These are phyloP conservation scores for Plestiodon gilberti DNA, from an alignment of 2,113 vertebrate species.

Conservation along the genomic window DNA sequence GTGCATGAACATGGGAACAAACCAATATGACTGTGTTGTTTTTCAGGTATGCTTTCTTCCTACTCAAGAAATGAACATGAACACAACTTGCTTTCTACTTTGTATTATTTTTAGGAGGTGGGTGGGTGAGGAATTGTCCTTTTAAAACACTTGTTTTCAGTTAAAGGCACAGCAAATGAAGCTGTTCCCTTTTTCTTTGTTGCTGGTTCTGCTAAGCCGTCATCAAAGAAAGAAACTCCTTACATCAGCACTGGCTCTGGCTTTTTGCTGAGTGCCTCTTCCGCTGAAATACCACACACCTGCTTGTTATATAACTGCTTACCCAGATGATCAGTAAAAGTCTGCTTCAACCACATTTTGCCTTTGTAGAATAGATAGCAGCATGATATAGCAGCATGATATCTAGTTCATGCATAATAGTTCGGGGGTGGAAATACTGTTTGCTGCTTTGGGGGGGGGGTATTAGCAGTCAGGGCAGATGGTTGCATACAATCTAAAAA, in stretches of 20 bases:
- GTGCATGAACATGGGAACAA: background rate
- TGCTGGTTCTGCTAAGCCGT: fast-evolving
- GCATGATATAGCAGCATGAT: background rate
- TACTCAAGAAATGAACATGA: background rate
- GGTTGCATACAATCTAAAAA: background rate
- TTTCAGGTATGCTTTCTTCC: background rate
- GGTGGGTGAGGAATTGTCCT: background rate
- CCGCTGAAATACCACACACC: background rate
- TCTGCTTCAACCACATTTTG: background rate
- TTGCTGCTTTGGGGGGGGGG: background rate
- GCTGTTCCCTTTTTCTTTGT: background rate
- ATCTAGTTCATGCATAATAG: background rate
- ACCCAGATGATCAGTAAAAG: background rate
- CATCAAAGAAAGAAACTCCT: constrained; percentile 31
- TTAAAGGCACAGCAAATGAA: background rate
- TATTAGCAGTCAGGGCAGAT: background rate
- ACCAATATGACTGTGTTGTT: background rate
- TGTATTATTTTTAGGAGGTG: fast-evolving
- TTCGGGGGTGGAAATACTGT: background rate
- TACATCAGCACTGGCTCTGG: background rate
- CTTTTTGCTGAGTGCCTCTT: background rate
- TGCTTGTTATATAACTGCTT: background rate
- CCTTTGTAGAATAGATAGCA: too few species aligned
- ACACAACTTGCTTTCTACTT: constrained; percentile 21
- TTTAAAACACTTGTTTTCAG: background rate